Conservation (phyloP, 2,888 invertebrate species). For the Drosophila mimica region DNA sequence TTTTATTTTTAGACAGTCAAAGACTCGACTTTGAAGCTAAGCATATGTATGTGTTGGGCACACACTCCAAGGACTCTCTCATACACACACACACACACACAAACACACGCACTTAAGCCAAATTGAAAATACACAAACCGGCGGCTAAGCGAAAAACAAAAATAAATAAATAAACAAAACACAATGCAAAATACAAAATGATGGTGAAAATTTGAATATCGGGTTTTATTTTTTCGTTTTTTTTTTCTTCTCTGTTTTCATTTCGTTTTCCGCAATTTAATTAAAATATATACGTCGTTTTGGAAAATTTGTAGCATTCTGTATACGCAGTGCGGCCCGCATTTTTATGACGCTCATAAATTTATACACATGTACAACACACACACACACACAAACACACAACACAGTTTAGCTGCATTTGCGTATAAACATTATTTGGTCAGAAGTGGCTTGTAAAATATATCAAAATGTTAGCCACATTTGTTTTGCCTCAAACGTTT, state of each 20-base stretch:
- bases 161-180: constrained; percentile 4
- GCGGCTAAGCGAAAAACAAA: constrained; percentile 42
- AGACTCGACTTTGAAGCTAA: constrained; percentile 14
- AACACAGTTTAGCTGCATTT: constrained; percentile 28
- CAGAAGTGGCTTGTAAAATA: constrained; percentile 61
- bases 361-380: constrained; percentile 10
- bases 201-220: constrained; percentile 41
- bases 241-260: constrained; percentile 9
- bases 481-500: neutral
- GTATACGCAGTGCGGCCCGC: constrained; percentile 64
- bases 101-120: constrained; percentile 31
- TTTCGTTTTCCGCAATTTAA: constrained; percentile 55
- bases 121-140: constrained; percentile 71
- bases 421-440: constrained; percentile 53
- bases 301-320: constrained; percentile 40
- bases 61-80: constrained; percentile 10
- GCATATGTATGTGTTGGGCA: constrained; percentile 35
- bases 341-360: constrained; percentile 59
- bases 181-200: constrained; percentile 22
- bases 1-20: constrained; percentile 32
- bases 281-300: constrained; percentile 64
- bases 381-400: neutral
- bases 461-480: constrained; percentile 41
- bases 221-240: constrained; percentile 19
- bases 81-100: constrained; percentile 3